phyloP scores from a whole-genome alignment of 2,888 invertebrate species.

The Sesamia inferens region DNA sequence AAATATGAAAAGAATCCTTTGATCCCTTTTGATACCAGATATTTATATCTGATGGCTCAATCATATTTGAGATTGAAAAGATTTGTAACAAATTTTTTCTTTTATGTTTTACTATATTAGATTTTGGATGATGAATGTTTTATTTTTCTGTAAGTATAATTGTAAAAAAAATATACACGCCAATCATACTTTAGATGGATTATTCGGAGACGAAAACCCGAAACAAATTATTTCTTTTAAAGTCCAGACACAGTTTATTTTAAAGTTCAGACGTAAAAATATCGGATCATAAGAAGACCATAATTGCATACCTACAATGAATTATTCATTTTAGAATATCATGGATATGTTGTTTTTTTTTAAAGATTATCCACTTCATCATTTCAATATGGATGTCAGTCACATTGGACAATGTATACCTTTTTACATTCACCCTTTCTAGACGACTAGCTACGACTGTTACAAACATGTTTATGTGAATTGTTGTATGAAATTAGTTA shows the following conservation, averaged over 20 bases:
- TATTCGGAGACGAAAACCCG: background rate
- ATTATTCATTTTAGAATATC: too few relatives aligned
- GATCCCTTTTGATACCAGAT: conserved; percentile 30
- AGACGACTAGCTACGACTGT: background rate
- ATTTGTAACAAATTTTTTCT: background rate
- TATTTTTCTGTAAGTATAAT: background rate
- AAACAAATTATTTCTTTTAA: background rate
- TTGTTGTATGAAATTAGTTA: background rate
- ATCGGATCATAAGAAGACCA: background rate
- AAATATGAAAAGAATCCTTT: conserved; percentile 34
- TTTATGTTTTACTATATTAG: background rate
- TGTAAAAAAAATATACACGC: too few relatives aligned
- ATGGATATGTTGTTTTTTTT: background rate
- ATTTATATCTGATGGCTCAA: background rate
- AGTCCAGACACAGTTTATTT: background rate
- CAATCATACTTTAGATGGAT: background rate
- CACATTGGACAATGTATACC: background rate
- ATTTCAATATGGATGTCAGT: background rate
- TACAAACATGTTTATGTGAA: background rate
- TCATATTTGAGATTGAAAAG: background rate
- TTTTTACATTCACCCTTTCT: background rate
- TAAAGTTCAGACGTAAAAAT: too few relatives aligned
- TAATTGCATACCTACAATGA: too few relatives aligned
- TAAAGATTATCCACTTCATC: background rate
- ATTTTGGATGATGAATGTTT: background rate